Base-by-base conservation (phyloP, 2,888 invertebrate genomes). In the Mesochorus sp. region DNA sequence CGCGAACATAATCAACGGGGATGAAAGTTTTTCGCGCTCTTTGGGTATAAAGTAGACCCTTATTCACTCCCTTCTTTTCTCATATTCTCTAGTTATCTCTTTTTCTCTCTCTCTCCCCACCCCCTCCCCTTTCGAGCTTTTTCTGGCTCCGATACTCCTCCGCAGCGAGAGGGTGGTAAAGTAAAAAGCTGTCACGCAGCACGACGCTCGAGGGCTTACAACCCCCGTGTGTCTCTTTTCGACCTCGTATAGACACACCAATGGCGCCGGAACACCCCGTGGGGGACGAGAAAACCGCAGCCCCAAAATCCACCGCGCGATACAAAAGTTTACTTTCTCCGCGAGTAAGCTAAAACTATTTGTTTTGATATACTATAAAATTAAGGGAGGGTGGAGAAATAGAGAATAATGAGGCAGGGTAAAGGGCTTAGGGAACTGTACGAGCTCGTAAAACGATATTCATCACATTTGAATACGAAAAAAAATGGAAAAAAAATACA, bases 1-100 rank as follows among this genome's bases (percentile, higher is more conserved):
- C 72, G 55, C 21, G 37, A 74, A 74, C 67, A 77, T 77, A 74
- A 80, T 80, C 67, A 77, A 57, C 66, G 14, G 64, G 68, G 31
- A 55, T 68, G 42, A 72, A 62, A 79, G 67, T 76, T 76, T 71
- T 62, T 21, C n/a, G n/a, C n/a, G n/a, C n/a, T n/a, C n/a, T n/a
- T n/a, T n/a, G n/a, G n/a, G n/a, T n/a, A n/a, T n/a, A n/a, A n/a
- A n/a, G n/a, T n/a, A n/a, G n/a, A n/a, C n/a, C n/a, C n/a, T n/a
- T n/a, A n/a, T n/a, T n/a, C 8, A 2, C 37, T 28, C 24, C 49
- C 44, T n/a, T 31, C 19, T 21, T 26, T 19, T 66, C 51, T 66
- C 51, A 39, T 49, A 14, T 24, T 31, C n/a, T 53, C 26, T n/a
- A n/a, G n/a, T n/a, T n/a, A n/a, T n/a, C n/a, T n/a, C n/a, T 37